Conservation (phyloP, 2,797 vertebrate genomes). For the Acipenser oxyrinchus region DNA sequence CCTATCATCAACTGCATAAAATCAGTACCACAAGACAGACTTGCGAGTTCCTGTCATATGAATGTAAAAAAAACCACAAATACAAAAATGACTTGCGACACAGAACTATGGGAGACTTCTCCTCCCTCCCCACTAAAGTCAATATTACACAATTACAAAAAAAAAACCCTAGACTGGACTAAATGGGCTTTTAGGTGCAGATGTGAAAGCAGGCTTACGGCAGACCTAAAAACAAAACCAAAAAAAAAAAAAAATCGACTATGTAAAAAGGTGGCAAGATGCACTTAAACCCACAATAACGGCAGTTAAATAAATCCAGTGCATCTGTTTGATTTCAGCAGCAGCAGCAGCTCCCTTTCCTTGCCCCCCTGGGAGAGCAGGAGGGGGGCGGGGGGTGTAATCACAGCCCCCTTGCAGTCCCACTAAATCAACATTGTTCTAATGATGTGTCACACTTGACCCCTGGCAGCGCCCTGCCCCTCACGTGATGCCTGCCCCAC, state of each 20-base stretch:
- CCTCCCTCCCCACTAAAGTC: neutral
- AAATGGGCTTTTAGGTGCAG: slow-evolving; percentile 32
- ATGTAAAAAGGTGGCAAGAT: slow-evolving; percentile 28
- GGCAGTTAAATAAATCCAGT: slow-evolving; percentile 20
- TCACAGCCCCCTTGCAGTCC: slow-evolving; percentile 46
- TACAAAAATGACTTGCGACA: no score
- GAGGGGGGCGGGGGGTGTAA: slow-evolving; percentile 54
- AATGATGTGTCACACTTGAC: slow-evolving; percentile 87
- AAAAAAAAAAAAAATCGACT: slow-evolving; percentile 29
- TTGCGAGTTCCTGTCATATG: no score
- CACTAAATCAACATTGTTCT: slow-evolving; percentile 84
- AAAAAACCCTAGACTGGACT: slow-evolving; percentile 8
- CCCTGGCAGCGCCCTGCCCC: slow-evolving; percentile 64
- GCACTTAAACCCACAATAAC: slow-evolving; percentile 26
- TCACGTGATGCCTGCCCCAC: slow-evolving; percentile 72
- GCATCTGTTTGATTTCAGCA: slow-evolving; percentile 9
- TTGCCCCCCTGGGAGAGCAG: slow-evolving; percentile 50
- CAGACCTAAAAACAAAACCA: slow-evolving; percentile 37
- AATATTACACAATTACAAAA: slow-evolving; percentile 8
- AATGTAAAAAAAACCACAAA: no score
- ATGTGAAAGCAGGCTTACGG: slow-evolving; percentile 11
- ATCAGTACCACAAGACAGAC: no score
- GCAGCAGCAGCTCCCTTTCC: slow-evolving; percentile 47
- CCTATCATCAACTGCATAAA: no score
- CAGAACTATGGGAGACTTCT: no score